These are phyloP conservation scores for Calameuta pallipes DNA, from an alignment of 2,888 invertebrate species.

Conservation along the genomic window DNA sequence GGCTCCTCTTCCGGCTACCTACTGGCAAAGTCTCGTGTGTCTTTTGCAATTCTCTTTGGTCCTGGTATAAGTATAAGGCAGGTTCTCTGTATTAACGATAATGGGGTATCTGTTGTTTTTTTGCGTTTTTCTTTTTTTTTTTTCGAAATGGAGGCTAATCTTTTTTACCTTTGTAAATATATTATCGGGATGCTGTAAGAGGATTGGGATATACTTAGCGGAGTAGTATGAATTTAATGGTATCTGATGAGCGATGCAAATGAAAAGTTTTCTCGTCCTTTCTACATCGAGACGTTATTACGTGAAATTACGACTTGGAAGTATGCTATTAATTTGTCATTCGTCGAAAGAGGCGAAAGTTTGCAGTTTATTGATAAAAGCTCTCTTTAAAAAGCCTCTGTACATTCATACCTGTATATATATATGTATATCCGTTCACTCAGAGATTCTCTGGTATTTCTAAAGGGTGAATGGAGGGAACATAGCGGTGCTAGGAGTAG, in stretches of 20 bases:
- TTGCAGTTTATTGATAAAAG: neutral
- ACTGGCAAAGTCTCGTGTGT: slow-evolving; percentile 24
- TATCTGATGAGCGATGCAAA: slow-evolving; percentile 13
- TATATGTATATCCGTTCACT: neutral
- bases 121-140: slow-evolving; percentile 12
- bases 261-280: slow-evolving; percentile 37
- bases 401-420: neutral
- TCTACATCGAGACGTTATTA: slow-evolving; percentile 31
- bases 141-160: no score
- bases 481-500: neutral
- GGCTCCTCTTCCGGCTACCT: slow-evolving; percentile 24
- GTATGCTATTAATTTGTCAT: slow-evolving; percentile 49
- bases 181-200: neutral
- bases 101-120: slow-evolving; percentile 10
- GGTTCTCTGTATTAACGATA: neutral
- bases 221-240: neutral
- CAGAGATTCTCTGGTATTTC: neutral
- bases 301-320: slow-evolving; percentile 28
- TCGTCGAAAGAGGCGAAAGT: neutral
- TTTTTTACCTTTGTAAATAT: neutral
- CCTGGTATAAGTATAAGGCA: neutral
- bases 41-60: slow-evolving; percentile 26
- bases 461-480: neutral
- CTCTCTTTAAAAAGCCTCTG: neutral
- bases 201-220: neutral